phyloP scores from a whole-genome alignment of 2,888 invertebrate species.

The Tridacna crocea region DNA sequence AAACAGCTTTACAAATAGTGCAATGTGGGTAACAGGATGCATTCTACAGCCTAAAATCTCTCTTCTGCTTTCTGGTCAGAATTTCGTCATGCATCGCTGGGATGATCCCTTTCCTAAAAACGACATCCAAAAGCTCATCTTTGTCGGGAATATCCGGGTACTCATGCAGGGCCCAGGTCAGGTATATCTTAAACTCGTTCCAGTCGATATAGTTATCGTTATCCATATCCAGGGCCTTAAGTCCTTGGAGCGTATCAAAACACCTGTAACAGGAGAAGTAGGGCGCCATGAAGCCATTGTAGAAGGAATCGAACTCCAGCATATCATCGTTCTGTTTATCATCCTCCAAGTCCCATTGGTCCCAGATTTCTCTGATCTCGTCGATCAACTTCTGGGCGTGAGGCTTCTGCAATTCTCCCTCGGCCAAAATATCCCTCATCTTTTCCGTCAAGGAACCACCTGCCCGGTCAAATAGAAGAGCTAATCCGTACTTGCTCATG shows the following conservation, averaged over 20 bases:
- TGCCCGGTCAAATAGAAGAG: constrained; percentile 33
- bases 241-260: constrained; percentile 29
- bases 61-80: neutral
- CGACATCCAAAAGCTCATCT: constrained; percentile 29
- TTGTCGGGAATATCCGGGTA: constrained; percentile 31
- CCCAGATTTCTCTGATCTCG: constrained; percentile 31
- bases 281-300: constrained; percentile 37
- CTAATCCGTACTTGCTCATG: constrained; percentile 38
- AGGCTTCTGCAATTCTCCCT: constrained; percentile 21
- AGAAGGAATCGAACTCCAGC: constrained; percentile 38
- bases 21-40: too few relatives aligned
- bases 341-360: constrained; percentile 33
- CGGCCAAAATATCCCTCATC: constrained; percentile 31
- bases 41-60: neutral
- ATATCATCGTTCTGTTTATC: constrained; percentile 30
- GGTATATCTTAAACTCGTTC: constrained; percentile 37
- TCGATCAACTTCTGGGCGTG: constrained; percentile 26
- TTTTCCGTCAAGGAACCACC: constrained; percentile 25
- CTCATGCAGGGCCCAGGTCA: constrained; percentile 44
- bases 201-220: constrained; percentile 32
- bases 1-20: too few relatives aligned
- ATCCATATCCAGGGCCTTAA: constrained; percentile 40
- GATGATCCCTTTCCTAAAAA: constrained; percentile 41
- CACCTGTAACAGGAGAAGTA: constrained; percentile 40
- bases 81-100: constrained; percentile 41